Base-by-base conservation (phyloP, 2,888 invertebrate species). In the Muschampia staudingeri region DNA sequence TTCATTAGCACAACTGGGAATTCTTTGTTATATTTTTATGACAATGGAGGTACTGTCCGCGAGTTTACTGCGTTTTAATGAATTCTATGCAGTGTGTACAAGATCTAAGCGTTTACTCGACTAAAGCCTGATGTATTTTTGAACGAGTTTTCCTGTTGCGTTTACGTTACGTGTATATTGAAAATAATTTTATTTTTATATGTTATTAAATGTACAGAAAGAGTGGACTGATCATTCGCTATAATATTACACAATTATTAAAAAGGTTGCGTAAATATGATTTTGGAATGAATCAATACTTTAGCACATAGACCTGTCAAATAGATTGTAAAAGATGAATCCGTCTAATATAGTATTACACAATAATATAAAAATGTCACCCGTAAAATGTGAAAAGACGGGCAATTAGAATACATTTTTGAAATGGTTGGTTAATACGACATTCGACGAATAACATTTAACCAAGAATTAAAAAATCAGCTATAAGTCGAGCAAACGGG, bases 1-100 rank as follows among this genome's bases (percentile, higher is more conserved):
- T 91, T 90, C 91, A 93, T 92, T 91, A 89, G 90, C 86, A 84
- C 92, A 91, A 80, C 76, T 76, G 80, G 80, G 80, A 80, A 80
- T 80, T 80, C 76, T 80, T 77, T 81, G 77, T 81, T 72, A 76
- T 77, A 81, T 77, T 80, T 70, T 76, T 76, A 75, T 52, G 69
- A 72, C 76, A 69, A 75, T 67, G 69, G 25, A 76, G 42, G n/a
- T 71, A 81, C 37, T 42, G 42, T 75, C 8, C 16, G 61, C 61
- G 34, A 40, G 42, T 25, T 76, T 42, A 70, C 52, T 52, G 40
- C 69, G 52, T 52, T 48, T 52, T 44, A 65, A 67, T 67, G 30
- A 77, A n/a, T 25, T 37, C 61, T 48, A 40, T 61, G 61, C 9
- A 61, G 61, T 52, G 42, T 76, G 56, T 40, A 65, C 76, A 16